phyloP scores from a whole-genome alignment of 2,888 invertebrate species.

The Tipula vernalis region DNA sequence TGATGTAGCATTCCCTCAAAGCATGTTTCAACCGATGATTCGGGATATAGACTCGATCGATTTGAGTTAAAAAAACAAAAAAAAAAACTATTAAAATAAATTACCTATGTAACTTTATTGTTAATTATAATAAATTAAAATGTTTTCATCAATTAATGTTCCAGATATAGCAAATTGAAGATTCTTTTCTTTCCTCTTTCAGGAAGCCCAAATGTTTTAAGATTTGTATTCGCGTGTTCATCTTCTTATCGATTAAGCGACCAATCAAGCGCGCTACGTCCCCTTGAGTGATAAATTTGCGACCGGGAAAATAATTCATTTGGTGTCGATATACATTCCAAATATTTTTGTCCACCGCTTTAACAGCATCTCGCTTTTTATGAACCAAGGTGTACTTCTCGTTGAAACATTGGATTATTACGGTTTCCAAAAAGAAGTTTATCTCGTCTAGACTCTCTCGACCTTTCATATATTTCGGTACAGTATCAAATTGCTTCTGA shows the following conservation, averaged over 20 bases:
- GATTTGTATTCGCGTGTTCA: conserved; percentile 23
- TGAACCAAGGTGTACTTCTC: conserved; percentile 25
- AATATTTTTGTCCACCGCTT: conserved; percentile 22
- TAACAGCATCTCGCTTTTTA: conserved; percentile 21
- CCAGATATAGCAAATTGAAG: conserved; percentile 26
- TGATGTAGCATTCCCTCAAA: conserved; percentile 24
- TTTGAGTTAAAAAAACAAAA: neutral
- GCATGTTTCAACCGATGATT: conserved; percentile 24
- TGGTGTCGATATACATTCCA: conserved; percentile 25
- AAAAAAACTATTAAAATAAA: too few species aligned
- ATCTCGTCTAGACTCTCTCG: conserved; percentile 24
- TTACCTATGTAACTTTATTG: neutral
- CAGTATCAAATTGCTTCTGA: conserved; percentile 20
- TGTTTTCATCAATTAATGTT: conserved; percentile 14
- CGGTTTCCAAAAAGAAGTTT: conserved; percentile 20
- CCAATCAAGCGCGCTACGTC: conserved; percentile 23
- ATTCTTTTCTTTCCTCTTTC: conserved; percentile 23
- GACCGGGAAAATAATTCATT: conserved; percentile 22
- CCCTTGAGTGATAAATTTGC: conserved; percentile 25
- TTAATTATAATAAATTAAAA: neutral
- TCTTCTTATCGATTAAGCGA: conserved; percentile 25
- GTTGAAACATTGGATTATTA: conserved; percentile 24
- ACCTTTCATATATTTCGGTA: conserved; percentile 27
- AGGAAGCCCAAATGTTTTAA: conserved; percentile 24
- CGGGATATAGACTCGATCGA: conserved; percentile 20